Percentiles rank a stretch among this genome's conserved stretches.
Conservation (phyloP, 2,888 invertebrate genomes). For the Strigamia crassipes region DNA sequence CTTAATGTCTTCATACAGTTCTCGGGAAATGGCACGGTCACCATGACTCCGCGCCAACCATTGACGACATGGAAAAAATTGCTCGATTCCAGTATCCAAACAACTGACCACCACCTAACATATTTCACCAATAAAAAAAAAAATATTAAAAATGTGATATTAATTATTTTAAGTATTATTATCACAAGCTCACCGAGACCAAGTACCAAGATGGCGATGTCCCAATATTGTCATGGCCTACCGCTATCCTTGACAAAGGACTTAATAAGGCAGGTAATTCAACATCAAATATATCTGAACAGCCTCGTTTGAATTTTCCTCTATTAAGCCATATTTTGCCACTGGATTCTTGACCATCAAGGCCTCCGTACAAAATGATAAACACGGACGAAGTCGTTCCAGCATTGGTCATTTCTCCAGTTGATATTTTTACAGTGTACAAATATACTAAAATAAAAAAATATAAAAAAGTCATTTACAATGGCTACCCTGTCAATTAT, state of each 20-base stretch:
- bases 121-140: neutral
- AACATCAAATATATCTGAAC: constrained; percentile 22
- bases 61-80: neutral
- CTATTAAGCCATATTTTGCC: constrained; percentile 2
- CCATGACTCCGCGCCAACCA: neutral
- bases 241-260: neutral
- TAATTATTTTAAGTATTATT: no score
- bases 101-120: neutral
- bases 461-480: no score
- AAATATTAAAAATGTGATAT: neutral
- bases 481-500: no score
- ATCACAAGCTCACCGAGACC: neutral
- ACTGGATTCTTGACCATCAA: constrained; percentile 11
- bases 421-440: constrained; percentile 2
- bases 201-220: constrained; percentile 19
- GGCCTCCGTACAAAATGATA: neutral
- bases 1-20: neutral
- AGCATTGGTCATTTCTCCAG: neutral
- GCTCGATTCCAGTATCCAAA: neutral
- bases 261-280: constrained; percentile 19
- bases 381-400: neutral
- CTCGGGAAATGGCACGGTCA: neutral
- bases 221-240: constrained; percentile 43
- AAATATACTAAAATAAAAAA: neutral
- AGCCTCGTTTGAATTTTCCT: constrained; percentile 14